Conservation (phyloP, 2,888 invertebrate species). For the Acronicta leporina region DNA sequence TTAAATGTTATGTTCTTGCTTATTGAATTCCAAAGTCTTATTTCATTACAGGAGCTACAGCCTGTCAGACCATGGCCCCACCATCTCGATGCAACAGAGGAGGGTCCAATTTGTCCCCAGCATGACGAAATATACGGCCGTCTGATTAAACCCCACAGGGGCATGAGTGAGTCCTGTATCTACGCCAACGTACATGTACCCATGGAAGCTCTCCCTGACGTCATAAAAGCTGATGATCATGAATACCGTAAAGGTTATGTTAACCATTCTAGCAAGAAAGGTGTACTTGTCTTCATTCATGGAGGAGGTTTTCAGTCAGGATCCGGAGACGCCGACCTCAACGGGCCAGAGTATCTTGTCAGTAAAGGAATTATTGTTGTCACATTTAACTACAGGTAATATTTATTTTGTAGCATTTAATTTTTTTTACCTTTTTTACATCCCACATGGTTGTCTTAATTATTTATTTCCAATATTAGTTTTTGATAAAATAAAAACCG, state of each 20-base stretch:
- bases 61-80: conserved; percentile 77
- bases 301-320: conserved; percentile 70
- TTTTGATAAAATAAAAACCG: too few relatives aligned
- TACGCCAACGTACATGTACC: conserved; percentile 65
- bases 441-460: too few relatives aligned
- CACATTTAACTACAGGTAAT: conserved; percentile 69
- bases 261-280: conserved; percentile 14
- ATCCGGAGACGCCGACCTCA: conserved; percentile 57
- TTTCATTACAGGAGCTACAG: conserved; percentile 51
- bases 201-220: conserved; percentile 17
- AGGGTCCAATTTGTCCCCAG: conserved; percentile 89
- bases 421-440: not conserved
- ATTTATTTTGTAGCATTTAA: not conserved
- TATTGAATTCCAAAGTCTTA: not conserved
- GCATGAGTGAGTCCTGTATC: conserved; percentile 64
- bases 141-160: conserved; percentile 40
- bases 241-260: conserved; percentile 11
- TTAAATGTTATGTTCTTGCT: not conserved
- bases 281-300: conserved; percentile 75
- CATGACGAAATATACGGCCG: conserved; percentile 66
- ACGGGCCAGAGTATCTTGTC: conserved; percentile 68
- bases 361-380: conserved; percentile 62
- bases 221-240: conserved; percentile 5
- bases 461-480: too few relatives aligned
- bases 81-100: conserved; percentile 84